Evolutionary conservation across 2,888 invertebrate species (phyloP), one percentile per base, ranked within the genome.

Genomic region (Aphidius colemani): DNA sequence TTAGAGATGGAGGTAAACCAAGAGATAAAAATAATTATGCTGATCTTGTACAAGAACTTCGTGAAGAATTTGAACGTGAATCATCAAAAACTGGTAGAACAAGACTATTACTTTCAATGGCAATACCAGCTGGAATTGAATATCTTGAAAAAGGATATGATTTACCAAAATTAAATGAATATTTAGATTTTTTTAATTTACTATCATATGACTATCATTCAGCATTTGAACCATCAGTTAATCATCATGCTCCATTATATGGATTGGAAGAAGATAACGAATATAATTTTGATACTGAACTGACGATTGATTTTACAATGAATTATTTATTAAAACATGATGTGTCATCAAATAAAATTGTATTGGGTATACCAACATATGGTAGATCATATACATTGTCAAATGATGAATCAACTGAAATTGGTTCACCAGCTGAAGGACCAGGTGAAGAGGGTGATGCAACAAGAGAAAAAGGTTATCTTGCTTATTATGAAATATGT

Each of bases 61-160:
- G 95, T 2, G 90, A 94, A 72, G 95, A 96, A 78, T 96, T 96
- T 76, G 93, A 96, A 61, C 86, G 89, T 64, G 97, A 97, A 79
- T 87, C 93, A 0, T 87, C 89, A 69, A 92, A 94, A 83, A 93
- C 94, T 5, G 94, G 94, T 68, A 88, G 93, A 74, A 85, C 92
- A 0, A 82, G 90, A 68, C 86, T 96, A 44, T 84, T 96, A 59
- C 84, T 97, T 13, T 94, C 96, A 7, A 95, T 96, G 91, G 96
- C 96, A 9, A 94, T 96, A 43, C 96, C 96, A 0, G 96, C 96
- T 2, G 96, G 96, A 30, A 91, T 94, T 71, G 94, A 96, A 79
- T 95, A 95, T 78, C 92, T 96, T 71, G 91, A 95, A 78, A 94
- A 95, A 79, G 96, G 96, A 68, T 97, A 95, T 79, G 96, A 97